Base-by-base conservation (phyloP, 1,140 invertebrate genomes). In the Riptortus pedestris region DNA sequence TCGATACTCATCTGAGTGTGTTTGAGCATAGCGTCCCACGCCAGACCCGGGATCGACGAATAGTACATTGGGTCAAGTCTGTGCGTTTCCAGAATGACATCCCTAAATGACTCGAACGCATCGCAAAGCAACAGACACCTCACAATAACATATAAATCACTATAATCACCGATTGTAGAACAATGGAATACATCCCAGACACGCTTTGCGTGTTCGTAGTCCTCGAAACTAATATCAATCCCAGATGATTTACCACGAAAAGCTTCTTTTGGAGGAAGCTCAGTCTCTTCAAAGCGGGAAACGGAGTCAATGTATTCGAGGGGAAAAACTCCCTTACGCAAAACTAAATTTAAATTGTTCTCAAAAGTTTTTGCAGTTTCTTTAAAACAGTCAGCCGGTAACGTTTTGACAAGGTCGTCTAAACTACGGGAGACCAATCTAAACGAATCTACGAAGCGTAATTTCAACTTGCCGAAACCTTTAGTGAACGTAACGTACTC, bases 171-270 rank as follows among this genome's bases (percentile, higher is more conserved):
- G 62, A 71, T 59, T 18, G 63, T 69, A 66, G 69, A 43, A 29
- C 70, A 68, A 38, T 69, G 48, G 68, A 80, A 80, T 51, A 28
- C 66, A 24, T 72, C 58, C 76, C 77, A 79, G 27, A 79, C 70
- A 9, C 71, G 70, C 66, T 69, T 28, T 5, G 74, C 76, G 71
- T 77, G 74, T n/a, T 64, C 11, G 71, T 78, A 79, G 31, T 78
- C 72, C 26, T 70, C 67, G n/a, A 67, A 65, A 27, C 47, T 62
- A 57, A 75, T 71, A 27, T 68, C 22, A 16, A 57, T 38, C 55
- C 72, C 47, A 20, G 60, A 69, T 61, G 77, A 60, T 33, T 58
- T 69, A 66, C 66, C 75, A 63, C 70, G 74, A 65, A 68, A 68
- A 16, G 27, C 5, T 55, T 72, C 62, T 67, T 71, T 71, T n/a